phyloP scores from a whole-genome alignment of 2,113 vertebrate genomes.

The Balaeniceps rex region DNA sequence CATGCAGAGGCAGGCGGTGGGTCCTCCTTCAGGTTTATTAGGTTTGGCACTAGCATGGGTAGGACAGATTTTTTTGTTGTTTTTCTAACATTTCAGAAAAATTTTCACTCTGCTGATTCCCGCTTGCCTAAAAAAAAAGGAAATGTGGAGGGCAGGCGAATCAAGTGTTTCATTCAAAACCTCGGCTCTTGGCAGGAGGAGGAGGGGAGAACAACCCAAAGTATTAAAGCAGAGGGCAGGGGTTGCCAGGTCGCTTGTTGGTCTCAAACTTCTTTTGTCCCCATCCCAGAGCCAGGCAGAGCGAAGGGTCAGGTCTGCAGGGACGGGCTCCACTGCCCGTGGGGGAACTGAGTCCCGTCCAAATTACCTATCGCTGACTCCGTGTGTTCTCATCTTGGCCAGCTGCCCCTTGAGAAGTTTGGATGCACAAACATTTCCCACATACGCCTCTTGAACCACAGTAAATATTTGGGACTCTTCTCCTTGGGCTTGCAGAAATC shows the following conservation, averaged over 20 bases:
- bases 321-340: not conserved
- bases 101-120: not conserved
- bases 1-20: not conserved
- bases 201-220: not conserved
- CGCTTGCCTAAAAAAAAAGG: not conserved
- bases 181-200: not conserved
- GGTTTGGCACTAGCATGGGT: not conserved
- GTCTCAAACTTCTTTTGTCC: not conserved
- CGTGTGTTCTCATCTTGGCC: not conserved
- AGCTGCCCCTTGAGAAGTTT: not conserved
- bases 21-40: not conserved
- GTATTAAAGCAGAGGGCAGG: not conserved
- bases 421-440: not conserved
- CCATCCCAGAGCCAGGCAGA: not conserved
- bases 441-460: not conserved
- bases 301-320: fast-evolving
- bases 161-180: not conserved
- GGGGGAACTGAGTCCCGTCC: not conserved
- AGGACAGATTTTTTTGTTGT: not conserved
- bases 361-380: not conserved
- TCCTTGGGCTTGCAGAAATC: not conserved
- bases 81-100: not conserved
- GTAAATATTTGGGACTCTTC: not conserved
- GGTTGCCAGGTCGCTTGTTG: not conserved
- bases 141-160: not conserved